These are phyloP conservation scores for Mormyrops attenuatus DNA, from an alignment of 2,797 vertebrate species.

Conservation along the genomic window DNA sequence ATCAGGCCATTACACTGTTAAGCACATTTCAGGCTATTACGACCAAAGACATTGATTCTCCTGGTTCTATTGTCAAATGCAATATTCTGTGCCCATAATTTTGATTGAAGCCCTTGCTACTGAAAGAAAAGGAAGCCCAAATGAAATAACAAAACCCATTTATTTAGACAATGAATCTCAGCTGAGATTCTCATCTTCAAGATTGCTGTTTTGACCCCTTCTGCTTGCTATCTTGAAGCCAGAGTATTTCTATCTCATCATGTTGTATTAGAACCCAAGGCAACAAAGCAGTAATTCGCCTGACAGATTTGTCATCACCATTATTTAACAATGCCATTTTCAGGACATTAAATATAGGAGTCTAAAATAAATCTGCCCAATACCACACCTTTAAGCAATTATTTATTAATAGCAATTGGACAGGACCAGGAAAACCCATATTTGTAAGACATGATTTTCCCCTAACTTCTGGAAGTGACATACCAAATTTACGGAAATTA, in stretches of 20 bases:
- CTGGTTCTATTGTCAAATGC: constrained; percentile 17
- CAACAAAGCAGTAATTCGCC: neutral
- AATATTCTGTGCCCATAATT: constrained; percentile 27
- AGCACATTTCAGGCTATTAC: constrained; percentile 27
- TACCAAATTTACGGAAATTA: neutral
- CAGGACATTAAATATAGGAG: neutral
- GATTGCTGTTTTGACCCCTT: constrained; percentile 1
- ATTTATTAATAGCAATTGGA: neutral
- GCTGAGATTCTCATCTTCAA: neutral
- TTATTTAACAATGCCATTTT: neutral
- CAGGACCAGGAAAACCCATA: neutral
- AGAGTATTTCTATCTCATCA: constrained; percentile 4
- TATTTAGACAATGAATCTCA: constrained; percentile 26
- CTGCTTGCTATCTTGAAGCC: neutral
- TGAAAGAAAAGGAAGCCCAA: constrained; percentile 22
- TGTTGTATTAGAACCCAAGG: neutral
- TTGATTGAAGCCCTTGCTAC: constrained; percentile 25
- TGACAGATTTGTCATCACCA: constrained; percentile 4
- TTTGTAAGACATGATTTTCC: neutral
- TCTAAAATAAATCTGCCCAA: neutral
- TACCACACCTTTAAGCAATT: neutral
- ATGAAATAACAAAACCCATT: constrained; percentile 23
- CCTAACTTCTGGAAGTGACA: neutral
- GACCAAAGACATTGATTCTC: constrained; percentile 28
- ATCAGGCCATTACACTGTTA: constrained; percentile 24